Evolutionary conservation across 2,797 vertebrate genomes (phyloP), one percentile per base, ranked within the genome.

Genomic region (Scarus forsteni): DNA sequence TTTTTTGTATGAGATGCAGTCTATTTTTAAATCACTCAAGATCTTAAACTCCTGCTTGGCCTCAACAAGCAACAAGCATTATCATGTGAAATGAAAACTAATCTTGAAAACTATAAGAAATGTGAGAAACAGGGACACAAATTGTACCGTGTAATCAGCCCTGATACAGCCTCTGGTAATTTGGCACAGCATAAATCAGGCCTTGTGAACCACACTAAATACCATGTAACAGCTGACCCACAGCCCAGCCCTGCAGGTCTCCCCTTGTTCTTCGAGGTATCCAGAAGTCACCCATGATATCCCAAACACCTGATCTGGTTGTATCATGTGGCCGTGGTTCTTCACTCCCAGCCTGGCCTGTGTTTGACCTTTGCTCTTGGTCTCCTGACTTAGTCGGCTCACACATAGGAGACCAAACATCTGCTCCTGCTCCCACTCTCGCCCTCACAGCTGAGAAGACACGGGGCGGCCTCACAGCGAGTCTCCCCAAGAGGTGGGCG

Each of bases 331-430:
- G 57, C 55, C n/a, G 10, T 77, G 54, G 75, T 44, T 84, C 75
- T 69, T 74, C 74, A 63, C 72, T 66, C 75, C 35, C 3, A 66
- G 78, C 55, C 61, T 63, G 83, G 85, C 87, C 82, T 59, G 66
- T 10, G 16, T 72, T 70, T 84, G 84, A 87, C 75, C 85, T 81
- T 70, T 80, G 61, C 68, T 34, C 74, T 51, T 66, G 54, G 69
- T 78, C 71, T 83, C 68, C 64, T 77, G 74, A 81, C 76, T 84
- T 79, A 55, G 66, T 58, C 65, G 34, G 16, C 72, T 75, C 62
- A 56, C 58, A 78, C 80, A 84, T 66, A 80, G 66, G 51, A 80
- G 27, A 77, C 64, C 72, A 73, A 89, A 88, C 91, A 89, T 92
- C 89, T 89, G 83, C 76, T 81, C 53, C 8, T 55, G 14, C 54